phyloP scores from a whole-genome alignment of 37 sponge, comb jelly and placozoan genomes.

The Ianthella basta region DNA sequence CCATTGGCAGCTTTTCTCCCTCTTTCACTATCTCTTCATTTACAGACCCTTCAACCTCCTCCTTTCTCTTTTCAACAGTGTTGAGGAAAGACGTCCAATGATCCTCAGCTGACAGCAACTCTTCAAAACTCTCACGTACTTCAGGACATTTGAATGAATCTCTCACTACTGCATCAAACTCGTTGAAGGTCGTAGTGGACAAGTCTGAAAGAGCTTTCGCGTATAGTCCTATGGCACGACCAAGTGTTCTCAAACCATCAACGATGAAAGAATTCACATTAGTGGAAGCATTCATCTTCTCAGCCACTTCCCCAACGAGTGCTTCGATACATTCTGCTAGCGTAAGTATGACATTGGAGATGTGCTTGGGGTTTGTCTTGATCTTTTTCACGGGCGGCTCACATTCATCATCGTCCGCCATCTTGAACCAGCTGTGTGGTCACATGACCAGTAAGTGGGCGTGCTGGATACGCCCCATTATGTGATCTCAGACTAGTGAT shows the following conservation, averaged over 20 bases:
- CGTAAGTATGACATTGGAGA: background rate
- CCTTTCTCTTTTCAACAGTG: background rate
- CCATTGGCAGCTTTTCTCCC: constrained; percentile 2
- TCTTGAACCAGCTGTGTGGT: background rate
- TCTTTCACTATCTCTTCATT: background rate
- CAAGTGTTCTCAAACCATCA: background rate
- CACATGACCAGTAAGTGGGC: no score
- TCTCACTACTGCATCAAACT: background rate
- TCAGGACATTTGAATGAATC: background rate
- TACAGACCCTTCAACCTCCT: background rate
- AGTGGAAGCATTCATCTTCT: background rate
- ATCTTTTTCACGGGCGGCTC: background rate
- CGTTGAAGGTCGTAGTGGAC: background rate
- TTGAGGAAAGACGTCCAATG: background rate
- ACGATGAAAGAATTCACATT: background rate
- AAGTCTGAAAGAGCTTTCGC: background rate
- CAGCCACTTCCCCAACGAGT: background rate
- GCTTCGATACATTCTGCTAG: background rate
- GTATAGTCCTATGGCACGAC: constrained; percentile 8
- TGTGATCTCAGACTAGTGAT: no score
- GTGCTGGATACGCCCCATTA: no score
- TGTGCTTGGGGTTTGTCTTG: constrained; percentile 9
- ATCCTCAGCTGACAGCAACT: background rate
- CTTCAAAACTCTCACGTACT: constrained; percentile 13
- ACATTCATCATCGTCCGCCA: constrained; percentile 8